Conservation (phyloP, 2,888 invertebrate genomes). For the Drosophila percnosoma region DNA sequence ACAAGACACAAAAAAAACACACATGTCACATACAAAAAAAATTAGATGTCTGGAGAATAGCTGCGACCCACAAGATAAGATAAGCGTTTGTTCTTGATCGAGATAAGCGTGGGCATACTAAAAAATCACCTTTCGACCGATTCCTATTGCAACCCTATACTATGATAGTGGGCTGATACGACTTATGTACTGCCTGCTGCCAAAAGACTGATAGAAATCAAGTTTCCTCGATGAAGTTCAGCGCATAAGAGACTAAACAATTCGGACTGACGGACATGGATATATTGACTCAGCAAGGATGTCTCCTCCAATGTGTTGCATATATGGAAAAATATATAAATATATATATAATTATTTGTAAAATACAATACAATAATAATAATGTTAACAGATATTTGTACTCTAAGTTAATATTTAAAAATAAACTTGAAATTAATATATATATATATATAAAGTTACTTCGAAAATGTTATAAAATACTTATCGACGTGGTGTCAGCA, state of each 20-base stretch:
- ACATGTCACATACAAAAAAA: neutral
- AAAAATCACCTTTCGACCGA: neutral
- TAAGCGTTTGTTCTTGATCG: neutral
- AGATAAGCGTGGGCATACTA: neutral
- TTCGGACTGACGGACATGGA: neutral
- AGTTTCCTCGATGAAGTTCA: neutral
- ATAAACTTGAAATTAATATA: neutral
- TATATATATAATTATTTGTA: neutral
- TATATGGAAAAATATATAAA: neutral
- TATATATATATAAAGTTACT: neutral
- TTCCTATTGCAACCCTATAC: neutral
- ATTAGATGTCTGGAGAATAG: neutral
- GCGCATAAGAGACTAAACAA: neutral
- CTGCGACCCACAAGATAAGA: neutral
- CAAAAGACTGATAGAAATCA: neutral
- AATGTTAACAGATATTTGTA: neutral
- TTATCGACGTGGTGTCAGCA: neutral
- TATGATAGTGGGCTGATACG: neutral
- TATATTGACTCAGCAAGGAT: neutral
- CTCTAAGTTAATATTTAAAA: neutral
- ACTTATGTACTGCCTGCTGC: neutral
- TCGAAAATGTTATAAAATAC: neutral
- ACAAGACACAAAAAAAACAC: neutral
- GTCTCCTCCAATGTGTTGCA: neutral
- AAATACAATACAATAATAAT: neutral